A percentile compares a stretch with the other conserved stretches of the same genome.
These are phyloP conservation scores for Patella caerulea DNA, from an alignment of 2,888 invertebrate genomes.

Conservation along the genomic window DNA sequence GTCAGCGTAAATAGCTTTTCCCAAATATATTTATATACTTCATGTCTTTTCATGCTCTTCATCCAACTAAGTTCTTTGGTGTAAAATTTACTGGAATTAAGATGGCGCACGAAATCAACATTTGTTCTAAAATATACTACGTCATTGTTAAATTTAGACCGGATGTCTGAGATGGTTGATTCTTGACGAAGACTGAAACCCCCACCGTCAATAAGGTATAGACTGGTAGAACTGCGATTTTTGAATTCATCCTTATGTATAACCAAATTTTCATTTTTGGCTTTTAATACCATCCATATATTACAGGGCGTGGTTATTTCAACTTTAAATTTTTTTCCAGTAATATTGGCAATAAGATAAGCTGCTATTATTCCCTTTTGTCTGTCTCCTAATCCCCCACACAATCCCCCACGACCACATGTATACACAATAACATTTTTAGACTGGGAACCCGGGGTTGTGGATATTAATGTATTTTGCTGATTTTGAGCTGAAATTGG, in stretches of 20 bases:
- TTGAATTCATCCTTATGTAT: slow-evolving; percentile 10
- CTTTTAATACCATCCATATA: slow-evolving; percentile 22
- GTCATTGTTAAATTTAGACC: slow-evolving; percentile 2
- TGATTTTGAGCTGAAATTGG: too few species aligned
- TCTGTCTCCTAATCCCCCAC: slow-evolving; percentile 41
- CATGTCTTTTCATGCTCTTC: slow-evolving; percentile 6
- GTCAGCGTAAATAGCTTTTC: slow-evolving; percentile 19
- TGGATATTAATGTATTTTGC: too few species aligned
- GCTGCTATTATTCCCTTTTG: slow-evolving; percentile 35
- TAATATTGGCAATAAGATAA: slow-evolving; percentile 31
- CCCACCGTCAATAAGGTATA: slow-evolving; percentile 15
- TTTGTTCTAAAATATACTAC: slow-evolving; percentile 18
- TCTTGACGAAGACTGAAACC: neutral
- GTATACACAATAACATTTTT: neutral
- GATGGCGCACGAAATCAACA: slow-evolving; percentile 25
- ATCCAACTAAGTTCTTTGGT: slow-evolving; percentile 17
- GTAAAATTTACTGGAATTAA: slow-evolving; percentile 13
- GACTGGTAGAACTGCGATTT: neutral
- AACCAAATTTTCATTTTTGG: slow-evolving; percentile 15
- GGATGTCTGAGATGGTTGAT: slow-evolving; percentile 12
- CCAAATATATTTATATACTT: slow-evolving; percentile 21
- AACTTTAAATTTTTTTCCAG: slow-evolving; percentile 28
- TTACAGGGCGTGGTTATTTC: slow-evolving; percentile 35
- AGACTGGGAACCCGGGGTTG: too few species aligned
- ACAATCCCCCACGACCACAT: slow-evolving; percentile 1